Base-by-base conservation (phyloP, 2,797 vertebrate genomes). In the Pseudomugil gertrudae region DNA sequence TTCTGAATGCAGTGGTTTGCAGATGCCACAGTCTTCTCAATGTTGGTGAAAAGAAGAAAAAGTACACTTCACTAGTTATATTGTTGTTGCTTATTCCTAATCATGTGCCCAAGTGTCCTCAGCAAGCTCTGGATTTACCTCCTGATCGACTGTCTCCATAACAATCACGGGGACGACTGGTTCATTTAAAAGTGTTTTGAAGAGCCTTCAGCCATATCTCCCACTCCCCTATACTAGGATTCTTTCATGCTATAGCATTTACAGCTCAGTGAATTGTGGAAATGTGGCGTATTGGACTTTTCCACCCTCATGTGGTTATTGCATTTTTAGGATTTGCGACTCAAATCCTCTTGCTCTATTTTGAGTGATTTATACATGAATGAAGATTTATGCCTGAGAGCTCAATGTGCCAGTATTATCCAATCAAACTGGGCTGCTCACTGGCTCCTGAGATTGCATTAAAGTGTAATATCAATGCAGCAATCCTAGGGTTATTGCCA, bases 301-400 rank as follows among this genome's bases (percentile, higher is more conserved):
- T 80, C 80, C 78, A 80, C 75, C 69, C 78, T 86, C 79, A 78
- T 82, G 51, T 69, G 82, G 79, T 92, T 93, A 92, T 93, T 93
- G 89, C 88, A 83, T 89, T 90, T 79, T 86, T 82, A 63, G 71
- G 81, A 88, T 90, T 87, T 91, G 83, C 77, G 79, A 84, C 79
- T 90, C 72, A 90, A 92, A 90, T 91, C 90, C 90, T 72, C 78
- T 79, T 74, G 81, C 89, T 88, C 80, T 84, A 81, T 90, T 84
- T 84, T 84, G 87, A 91, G 89, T 87, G 91, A 90, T 92, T 90
- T 90, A 92, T 92, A 92, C 88, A 89, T 91, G 87, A 93, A 93
- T 92, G 88, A 91, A 88, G 90, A 92, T 90, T 90, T 87, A 88
- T 90, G 89, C 86, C 88, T 82, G 77, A 85, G 82, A 90, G 91